These are phyloP conservation scores for Syrista parreyssii DNA, from an alignment of 2,888 invertebrate species.

Conservation along the genomic window DNA sequence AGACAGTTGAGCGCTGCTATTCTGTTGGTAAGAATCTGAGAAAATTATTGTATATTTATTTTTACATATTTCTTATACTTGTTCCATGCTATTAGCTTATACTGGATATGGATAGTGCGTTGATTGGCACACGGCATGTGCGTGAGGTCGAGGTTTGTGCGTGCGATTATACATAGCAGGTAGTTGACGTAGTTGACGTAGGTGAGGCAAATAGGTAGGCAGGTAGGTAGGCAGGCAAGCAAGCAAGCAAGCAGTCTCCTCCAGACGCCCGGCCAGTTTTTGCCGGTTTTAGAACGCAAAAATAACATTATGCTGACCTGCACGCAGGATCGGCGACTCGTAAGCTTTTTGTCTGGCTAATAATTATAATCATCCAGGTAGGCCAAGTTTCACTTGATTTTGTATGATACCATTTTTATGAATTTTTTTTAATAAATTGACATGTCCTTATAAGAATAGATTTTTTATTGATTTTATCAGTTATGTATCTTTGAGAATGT, in stretches of 20 bases:
- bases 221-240: conserved; percentile 11
- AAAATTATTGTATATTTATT: neutral
- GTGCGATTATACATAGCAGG: neutral
- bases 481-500: neutral
- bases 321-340: conserved; percentile 25
- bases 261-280: conserved; percentile 37
- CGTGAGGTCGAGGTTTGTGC: neutral
- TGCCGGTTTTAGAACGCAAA: conserved; percentile 45
- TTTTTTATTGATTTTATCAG: neutral
- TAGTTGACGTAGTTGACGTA: neutral
- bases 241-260: conserved; percentile 20
- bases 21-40: neutral
- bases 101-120: neutral
- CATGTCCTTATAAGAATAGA: neutral
- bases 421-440: neutral
- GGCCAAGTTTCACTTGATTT: neutral
- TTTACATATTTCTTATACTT: neutral
- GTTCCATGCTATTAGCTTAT: neutral
- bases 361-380: conserved; percentile 19
- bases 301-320: conserved; percentile 45
- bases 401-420: neutral
- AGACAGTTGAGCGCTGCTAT: too few relatives aligned
- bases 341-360: conserved; percentile 18
- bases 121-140: neutral
- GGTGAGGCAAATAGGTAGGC: neutral